Evolutionary conservation across 2,113 vertebrate genomes (phyloP).

Genomic region (Tetrao urogallus): DNA sequence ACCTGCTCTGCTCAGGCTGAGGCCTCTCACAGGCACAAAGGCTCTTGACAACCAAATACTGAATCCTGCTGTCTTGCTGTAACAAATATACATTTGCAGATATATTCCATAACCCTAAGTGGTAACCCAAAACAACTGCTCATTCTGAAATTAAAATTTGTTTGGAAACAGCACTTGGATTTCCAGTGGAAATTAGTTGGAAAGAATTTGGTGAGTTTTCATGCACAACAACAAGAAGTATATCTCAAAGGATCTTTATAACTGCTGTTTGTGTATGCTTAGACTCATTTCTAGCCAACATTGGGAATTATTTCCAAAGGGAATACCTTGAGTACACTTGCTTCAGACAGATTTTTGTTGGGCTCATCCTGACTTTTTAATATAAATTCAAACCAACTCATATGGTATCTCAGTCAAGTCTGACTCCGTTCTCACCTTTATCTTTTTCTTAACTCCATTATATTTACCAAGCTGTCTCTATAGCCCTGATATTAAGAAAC

Average conservation of each 20-base stretch:
- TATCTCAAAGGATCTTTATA: background rate
- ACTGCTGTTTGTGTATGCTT: background rate
- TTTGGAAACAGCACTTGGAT: background rate
- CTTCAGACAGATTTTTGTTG: background rate
- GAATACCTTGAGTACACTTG: accelerated
- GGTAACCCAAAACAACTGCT: background rate
- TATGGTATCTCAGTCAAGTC: background rate
- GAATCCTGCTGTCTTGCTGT: background rate
- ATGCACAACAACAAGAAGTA: background rate
- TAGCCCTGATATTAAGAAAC: background rate
- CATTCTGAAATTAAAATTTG: background rate
- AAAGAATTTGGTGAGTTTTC: background rate
- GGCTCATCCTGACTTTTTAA: background rate
- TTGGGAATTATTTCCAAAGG: background rate
- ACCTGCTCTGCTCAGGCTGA: no score
- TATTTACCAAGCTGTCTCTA: background rate
- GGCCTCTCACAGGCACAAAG: accelerated
- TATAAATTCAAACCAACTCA: background rate
- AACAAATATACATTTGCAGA: background rate
- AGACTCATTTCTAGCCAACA: background rate
- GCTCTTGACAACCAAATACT: background rate
- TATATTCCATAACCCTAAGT: background rate
- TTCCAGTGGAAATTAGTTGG: background rate
- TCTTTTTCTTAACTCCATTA: background rate
- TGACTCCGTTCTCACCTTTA: background rate